These are phyloP conservation scores for Eupithecia tripunctaria DNA, from an alignment of 2,888 invertebrate genomes.

Conservation along the genomic window DNA sequence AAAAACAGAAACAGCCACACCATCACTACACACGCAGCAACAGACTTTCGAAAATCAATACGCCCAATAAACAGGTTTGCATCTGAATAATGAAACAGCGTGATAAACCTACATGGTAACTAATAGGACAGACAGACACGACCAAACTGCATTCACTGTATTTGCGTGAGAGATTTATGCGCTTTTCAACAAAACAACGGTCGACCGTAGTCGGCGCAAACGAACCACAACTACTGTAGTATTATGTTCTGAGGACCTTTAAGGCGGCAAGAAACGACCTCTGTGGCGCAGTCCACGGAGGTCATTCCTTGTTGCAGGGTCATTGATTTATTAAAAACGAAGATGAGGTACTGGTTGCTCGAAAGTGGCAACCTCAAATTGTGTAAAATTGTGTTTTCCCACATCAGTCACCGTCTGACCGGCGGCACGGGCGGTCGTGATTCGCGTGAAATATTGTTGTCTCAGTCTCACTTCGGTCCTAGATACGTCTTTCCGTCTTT, in stretches of 20 bases:
- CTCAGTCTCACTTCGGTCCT: no score
- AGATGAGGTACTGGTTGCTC: no score
- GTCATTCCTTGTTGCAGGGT: no score
- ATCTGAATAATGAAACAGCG: constrained; percentile 40
- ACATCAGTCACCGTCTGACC: no score
- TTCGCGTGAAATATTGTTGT: no score
- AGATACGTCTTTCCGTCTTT: no score
- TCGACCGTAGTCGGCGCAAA: background rate
- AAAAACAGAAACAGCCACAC: constrained; percentile 8
- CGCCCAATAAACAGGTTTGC: constrained; percentile 41
- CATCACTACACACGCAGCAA: constrained; percentile 1
- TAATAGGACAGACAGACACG: constrained; percentile 22
- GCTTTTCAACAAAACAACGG: constrained; percentile 13
- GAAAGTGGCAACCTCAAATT: no score
- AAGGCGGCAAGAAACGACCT: no score
- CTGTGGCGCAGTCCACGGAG: no score
- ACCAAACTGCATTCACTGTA: constrained; percentile 25
- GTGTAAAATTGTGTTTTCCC: no score
- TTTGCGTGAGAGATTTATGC: constrained; percentile 31
- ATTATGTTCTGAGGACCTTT: background rate
- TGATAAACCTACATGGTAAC: constrained; percentile 38
- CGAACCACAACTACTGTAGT: background rate
- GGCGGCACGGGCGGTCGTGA: no score
- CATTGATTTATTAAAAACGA: no score
- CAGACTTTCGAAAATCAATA: constrained; percentile 37